phyloP scores from a whole-genome alignment of 2,888 invertebrate species.

The Mantis religiosa region DNA sequence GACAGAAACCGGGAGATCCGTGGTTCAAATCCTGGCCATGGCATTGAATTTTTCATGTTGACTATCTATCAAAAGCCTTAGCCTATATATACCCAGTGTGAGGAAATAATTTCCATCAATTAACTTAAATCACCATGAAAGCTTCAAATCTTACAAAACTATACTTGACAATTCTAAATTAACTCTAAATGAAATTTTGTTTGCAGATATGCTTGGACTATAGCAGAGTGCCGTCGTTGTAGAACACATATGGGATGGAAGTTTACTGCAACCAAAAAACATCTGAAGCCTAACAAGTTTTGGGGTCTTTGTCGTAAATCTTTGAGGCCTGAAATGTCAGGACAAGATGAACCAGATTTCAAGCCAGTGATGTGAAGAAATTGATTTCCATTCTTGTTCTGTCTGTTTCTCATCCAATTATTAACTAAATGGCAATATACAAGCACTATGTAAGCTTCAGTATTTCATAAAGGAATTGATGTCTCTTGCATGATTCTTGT shows the following conservation, averaged over 20 bases:
- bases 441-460: background rate
- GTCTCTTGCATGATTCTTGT: background rate
- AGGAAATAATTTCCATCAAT: no score
- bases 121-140: no score
- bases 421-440: no score
- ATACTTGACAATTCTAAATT: background rate
- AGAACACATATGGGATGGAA: constrained; percentile 73
- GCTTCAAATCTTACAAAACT: no score
- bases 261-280: constrained; percentile 60
- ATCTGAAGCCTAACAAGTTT: constrained; percentile 62
- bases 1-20: no score
- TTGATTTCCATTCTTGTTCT: background rate
- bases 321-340: constrained; percentile 37
- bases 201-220: constrained; percentile 74
- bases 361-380: background rate
- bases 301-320: constrained; percentile 65
- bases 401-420: background rate
- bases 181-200: background rate
- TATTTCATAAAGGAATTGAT: background rate
- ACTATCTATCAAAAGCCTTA: no score
- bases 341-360: background rate
- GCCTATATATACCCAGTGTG: no score
- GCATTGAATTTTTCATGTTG: no score
- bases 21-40: no score
- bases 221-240: constrained; percentile 65